Evolutionary conservation across 2,888 invertebrate genomes (phyloP).

Genomic region (Agrotis ipsilon): DNA sequence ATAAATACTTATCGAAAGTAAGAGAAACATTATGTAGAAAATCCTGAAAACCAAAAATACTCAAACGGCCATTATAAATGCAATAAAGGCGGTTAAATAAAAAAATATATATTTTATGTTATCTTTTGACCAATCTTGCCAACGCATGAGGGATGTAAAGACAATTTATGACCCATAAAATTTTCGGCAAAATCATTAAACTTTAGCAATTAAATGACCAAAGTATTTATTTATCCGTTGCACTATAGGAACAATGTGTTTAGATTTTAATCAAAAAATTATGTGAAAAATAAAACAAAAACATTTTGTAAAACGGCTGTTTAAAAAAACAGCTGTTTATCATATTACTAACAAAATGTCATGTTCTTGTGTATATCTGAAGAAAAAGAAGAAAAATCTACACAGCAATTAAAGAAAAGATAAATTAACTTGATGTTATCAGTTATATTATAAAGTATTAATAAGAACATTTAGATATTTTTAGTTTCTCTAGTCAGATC

Average conservation of each 20-base stretch:
- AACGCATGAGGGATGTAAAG: slow-evolving; percentile 60
- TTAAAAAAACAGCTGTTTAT: slow-evolving; percentile 14
- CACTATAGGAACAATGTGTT: slow-evolving; percentile 21
- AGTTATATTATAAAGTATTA: too few species aligned
- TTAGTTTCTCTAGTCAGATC: too few species aligned
- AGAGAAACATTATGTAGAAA: slow-evolving; percentile 2
- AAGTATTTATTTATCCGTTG: slow-evolving; percentile 53
- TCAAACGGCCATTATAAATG: slow-evolving; percentile 57
- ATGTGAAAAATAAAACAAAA: slow-evolving; percentile 21
- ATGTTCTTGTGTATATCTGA: slow-evolving; percentile 1
- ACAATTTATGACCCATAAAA: slow-evolving; percentile 70
- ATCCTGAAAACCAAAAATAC: slow-evolving; percentile 48
- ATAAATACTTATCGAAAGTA: neutral
- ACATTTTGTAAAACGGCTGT: slow-evolving; percentile 37
- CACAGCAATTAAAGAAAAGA: neutral
- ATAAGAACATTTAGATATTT: too few species aligned
- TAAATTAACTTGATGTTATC: neutral
- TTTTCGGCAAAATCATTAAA: slow-evolving; percentile 69
- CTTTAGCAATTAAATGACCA: slow-evolving; percentile 61
- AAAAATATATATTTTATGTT: slow-evolving; percentile 67
- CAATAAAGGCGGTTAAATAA: slow-evolving; percentile 67
- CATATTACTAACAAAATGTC: slow-evolving; percentile 1
- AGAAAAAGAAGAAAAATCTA: slow-evolving; percentile 4
- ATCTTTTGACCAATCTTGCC: slow-evolving; percentile 65
- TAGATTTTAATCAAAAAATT: slow-evolving; percentile 43